These are phyloP conservation scores for Raillietiella orientalis DNA, from an alignment of 2,888 invertebrate genomes.

Conservation along the genomic window DNA sequence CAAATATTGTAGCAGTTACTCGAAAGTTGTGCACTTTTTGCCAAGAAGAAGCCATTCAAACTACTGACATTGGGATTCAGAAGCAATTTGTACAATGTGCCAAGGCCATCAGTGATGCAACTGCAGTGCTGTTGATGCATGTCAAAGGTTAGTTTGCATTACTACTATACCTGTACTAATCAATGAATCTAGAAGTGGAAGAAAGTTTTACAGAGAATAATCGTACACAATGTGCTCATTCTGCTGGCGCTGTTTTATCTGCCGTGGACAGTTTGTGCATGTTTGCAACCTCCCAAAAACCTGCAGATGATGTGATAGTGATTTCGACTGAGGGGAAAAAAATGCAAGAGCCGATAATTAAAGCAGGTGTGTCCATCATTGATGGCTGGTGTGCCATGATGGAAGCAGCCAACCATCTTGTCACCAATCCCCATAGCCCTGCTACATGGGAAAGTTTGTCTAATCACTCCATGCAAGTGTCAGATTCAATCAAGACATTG, in stretches of 20 bases:
- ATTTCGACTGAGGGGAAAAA: conserved; percentile 50
- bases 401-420: conserved; percentile 54
- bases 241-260: conserved; percentile 52
- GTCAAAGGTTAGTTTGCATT: conserved; percentile 28
- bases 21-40: conserved; percentile 84
- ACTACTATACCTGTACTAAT: not conserved
- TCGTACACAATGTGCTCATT: conserved; percentile 31
- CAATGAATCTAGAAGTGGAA: conserved; percentile 20
- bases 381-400: conserved; percentile 73
- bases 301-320: conserved; percentile 63
- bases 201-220: conserved; percentile 45
- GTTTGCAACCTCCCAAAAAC: conserved; percentile 79
- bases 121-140: conserved; percentile 69
- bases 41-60: conserved; percentile 62
- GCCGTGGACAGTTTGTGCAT: conserved; percentile 71
- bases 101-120: conserved; percentile 85
- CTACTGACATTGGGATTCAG: conserved; percentile 64
- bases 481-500: conserved; percentile 77
- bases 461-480: conserved; percentile 72
- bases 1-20: conserved; percentile 18
- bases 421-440: conserved; percentile 60
- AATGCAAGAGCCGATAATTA: conserved; percentile 57
- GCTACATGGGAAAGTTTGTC: conserved; percentile 81
- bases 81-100: conserved; percentile 90
- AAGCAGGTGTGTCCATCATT: conserved; percentile 40